phyloP scores from a whole-genome alignment of 1,140 invertebrate species.

The Cataglyphis hispanica region DNA sequence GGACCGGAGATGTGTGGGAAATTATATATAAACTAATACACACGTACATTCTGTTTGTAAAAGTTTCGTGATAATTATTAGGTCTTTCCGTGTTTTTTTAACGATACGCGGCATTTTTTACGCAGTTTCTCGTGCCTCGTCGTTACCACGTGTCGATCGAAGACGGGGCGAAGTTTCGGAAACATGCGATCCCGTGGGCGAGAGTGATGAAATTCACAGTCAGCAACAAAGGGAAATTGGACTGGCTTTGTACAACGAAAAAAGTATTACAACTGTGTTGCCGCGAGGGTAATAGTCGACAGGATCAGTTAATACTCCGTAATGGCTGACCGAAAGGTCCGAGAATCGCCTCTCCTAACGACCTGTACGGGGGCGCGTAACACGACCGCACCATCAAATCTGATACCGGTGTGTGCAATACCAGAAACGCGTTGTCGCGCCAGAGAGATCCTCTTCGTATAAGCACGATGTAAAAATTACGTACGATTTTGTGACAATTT shows the following conservation, averaged over 20 bases:
- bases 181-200: conserved; percentile 22
- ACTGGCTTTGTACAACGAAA: conserved; percentile 63
- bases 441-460: neutral
- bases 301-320: conserved; percentile 79
- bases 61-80: conserved; percentile 31
- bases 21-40: conserved; percentile 13
- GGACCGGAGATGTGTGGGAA: neutral
- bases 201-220: conserved; percentile 49
- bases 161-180: conserved; percentile 41
- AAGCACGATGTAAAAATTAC: conserved; percentile 54
- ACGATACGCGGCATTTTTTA: conserved; percentile 6
- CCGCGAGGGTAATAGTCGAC: conserved; percentile 71
- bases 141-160: conserved; percentile 12
- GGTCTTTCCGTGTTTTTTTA: neutral
- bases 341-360: conserved; percentile 73
- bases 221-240: conserved; percentile 71
- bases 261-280: conserved; percentile 74
- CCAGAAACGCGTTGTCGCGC: conserved; percentile 52
- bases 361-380: conserved; percentile 72
- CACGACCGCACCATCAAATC: conserved; percentile 78
- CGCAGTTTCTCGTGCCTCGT: neutral
- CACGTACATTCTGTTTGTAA: neutral
- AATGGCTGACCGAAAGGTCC: conserved; percentile 75
- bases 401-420: conserved; percentile 70
- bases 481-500: conserved; percentile 29